A percentile compares a stretch with the other conserved stretches of the same genome.
Conservation (phyloP, 1,140 invertebrate species). For the Dinoponera quadriceps region DNA sequence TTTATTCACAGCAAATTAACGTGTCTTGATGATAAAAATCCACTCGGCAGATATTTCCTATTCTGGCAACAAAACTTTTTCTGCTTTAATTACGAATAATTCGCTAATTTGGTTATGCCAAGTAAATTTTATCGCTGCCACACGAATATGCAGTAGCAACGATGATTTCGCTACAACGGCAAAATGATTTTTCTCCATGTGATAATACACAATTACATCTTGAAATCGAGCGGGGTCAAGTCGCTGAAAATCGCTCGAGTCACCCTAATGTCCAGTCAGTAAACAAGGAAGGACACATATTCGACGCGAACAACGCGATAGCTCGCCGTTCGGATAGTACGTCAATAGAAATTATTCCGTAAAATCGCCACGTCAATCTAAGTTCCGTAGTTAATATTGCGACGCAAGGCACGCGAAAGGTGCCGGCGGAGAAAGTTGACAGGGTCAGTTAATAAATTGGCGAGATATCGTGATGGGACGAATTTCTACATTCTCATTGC, state of each 20-base stretch:
- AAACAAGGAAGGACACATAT: constrained; percentile 4
- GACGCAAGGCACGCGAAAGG: not conserved
- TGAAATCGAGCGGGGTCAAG: too few relatives aligned
- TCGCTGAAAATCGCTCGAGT: not conserved
- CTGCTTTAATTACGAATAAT: too few relatives aligned
- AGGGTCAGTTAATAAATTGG: constrained; percentile 69
- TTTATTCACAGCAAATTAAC: too few relatives aligned
- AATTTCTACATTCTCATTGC: constrained; percentile 62
- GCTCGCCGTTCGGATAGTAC: not conserved
- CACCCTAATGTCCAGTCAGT: not conserved
- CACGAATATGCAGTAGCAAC: too few relatives aligned
- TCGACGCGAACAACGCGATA: not conserved
- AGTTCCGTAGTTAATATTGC: constrained; percentile 3
- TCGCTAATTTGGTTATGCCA: too few relatives aligned
- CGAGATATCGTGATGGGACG: constrained; percentile 26
- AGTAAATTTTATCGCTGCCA: too few relatives aligned
- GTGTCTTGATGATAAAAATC: too few relatives aligned
- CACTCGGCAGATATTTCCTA: too few relatives aligned
- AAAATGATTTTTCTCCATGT: too few relatives aligned
- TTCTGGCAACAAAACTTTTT: too few relatives aligned
- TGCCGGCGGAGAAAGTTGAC: constrained; percentile 34
- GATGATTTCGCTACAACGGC: too few relatives aligned
- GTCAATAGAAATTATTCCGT: not conserved
- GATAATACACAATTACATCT: too few relatives aligned
- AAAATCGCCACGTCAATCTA: not conserved